Evolutionary conservation across 2,113 vertebrate genomes (phyloP), one percentile per base, ranked within the genome.

Genomic region (Megaleporinus macrocephalus): DNA sequence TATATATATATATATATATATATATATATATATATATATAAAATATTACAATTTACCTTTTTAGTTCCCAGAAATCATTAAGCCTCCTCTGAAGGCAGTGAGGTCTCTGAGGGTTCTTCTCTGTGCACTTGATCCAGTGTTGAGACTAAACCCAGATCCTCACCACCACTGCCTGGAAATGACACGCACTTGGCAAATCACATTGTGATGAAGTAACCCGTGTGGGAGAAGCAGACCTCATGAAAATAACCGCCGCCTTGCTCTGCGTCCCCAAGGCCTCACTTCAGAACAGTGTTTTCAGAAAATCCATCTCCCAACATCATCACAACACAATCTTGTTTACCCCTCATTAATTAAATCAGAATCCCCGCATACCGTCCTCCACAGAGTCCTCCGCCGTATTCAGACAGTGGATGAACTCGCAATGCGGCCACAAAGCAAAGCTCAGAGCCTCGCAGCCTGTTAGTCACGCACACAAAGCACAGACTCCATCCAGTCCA

Each of bases 271-370:
- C 26, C 26, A 30, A 53, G 33, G 24, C 53, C 55, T 61, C 18
- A 29, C 53, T 44, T 61, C 66, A 47, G 29, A 47, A 62, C 63
- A 53, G 55, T 27, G 53, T 72, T 61, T 72, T 49, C 33, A 47
- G 66, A 55, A 72, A 72, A 26, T 13, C 66, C 24, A 30, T 59
- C 66, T 59, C 49, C 49, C 13, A 70, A 18, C 33, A 44, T 79
- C 36, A 53, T 47, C 66, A 44, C 10, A 59, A 57, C 69, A 41
- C 49, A 66, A 7, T 29, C 66, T 6, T 71, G 77, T 61, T 79
- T 59, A 79, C n/a, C n/a, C 33, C 11, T 44, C 6, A 61, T 47
- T 79, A 44, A 71, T 70, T 51, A 53, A 51, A 30, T 71, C 33
- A 61, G 36, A 79, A 44, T 47, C 59, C 33, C 68, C 11, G 18